Conservation (phyloP, 2,888 invertebrate genomes). For the Sarcophaga caerulescens region DNA sequence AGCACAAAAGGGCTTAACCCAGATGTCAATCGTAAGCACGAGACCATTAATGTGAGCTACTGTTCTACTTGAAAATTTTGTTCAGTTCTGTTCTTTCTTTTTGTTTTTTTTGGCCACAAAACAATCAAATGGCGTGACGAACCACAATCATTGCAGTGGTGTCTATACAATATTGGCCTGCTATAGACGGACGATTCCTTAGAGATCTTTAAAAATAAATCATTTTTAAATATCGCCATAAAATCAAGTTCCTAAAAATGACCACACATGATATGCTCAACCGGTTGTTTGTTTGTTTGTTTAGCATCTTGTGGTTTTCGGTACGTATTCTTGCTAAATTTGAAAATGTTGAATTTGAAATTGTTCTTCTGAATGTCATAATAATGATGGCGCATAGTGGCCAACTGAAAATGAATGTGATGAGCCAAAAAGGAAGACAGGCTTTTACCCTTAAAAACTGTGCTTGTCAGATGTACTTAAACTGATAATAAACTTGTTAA, state of each 20-base stretch:
- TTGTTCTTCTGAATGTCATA: constrained; percentile 73
- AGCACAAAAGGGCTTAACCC: constrained; percentile 61
- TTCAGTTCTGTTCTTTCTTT: background rate
- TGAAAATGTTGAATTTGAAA: constrained; percentile 41
- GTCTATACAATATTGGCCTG: constrained; percentile 14
- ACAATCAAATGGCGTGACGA: constrained; percentile 63
- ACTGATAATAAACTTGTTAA: constrained; percentile 70
- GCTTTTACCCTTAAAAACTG: constrained; percentile 70
- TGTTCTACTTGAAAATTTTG: constrained; percentile 22
- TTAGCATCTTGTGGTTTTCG: constrained; percentile 1
- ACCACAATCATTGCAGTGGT: constrained; percentile 45
- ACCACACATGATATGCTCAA: constrained; percentile 58
- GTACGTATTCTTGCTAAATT: constrained; percentile 42
- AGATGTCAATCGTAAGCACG: constrained; percentile 70
- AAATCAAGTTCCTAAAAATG: constrained; percentile 64
- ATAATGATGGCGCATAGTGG: constrained; percentile 76
- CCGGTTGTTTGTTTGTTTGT: constrained; percentile 1
- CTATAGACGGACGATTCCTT: background rate
- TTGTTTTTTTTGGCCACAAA: constrained; percentile 13
- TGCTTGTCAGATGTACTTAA: constrained; percentile 66
- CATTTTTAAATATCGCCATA: constrained; percentile 58
- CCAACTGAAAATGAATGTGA: constrained; percentile 43
- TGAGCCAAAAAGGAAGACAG: constrained; percentile 71
- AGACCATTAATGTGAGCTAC: constrained; percentile 71
- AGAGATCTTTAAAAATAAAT: constrained; percentile 57